These are phyloP conservation scores for Scolopax mira DNA, from an alignment of 2,113 vertebrate genomes.

Conservation along the genomic window DNA sequence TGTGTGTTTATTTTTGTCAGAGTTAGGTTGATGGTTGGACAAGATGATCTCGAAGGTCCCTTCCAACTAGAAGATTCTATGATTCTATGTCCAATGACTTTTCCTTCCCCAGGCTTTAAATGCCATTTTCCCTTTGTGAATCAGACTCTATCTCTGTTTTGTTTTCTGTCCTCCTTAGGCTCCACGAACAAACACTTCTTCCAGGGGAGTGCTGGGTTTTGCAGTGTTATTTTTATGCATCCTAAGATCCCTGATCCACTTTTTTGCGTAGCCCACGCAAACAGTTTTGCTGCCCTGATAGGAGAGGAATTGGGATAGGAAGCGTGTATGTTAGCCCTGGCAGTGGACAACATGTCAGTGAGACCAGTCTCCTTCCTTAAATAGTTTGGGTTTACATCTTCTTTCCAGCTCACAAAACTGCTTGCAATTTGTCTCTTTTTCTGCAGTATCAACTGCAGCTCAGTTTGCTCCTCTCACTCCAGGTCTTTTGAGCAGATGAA, in stretches of 20 bases:
- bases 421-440: neutral
- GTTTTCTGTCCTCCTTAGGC: neutral
- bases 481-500: neutral
- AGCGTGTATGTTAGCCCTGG: neutral
- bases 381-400: neutral
- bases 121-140: neutral
- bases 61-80: too few species aligned
- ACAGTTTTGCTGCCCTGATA: rapidly evolving
- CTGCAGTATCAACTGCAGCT: neutral
- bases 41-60: too few species aligned
- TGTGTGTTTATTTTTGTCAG: too few species aligned
- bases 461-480: neutral
- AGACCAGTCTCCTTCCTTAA: neutral
- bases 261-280: neutral
- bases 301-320: neutral
- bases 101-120: neutral
- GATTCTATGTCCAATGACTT: neutral
- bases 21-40: too few species aligned
- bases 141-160: neutral
- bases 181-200: neutral
- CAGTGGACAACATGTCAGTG: neutral
- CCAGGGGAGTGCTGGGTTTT: neutral
- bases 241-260: neutral
- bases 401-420: neutral
- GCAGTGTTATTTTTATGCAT: neutral